Base-by-base conservation (phyloP, 2,888 invertebrate species). In the Lysandra coridon region DNA sequence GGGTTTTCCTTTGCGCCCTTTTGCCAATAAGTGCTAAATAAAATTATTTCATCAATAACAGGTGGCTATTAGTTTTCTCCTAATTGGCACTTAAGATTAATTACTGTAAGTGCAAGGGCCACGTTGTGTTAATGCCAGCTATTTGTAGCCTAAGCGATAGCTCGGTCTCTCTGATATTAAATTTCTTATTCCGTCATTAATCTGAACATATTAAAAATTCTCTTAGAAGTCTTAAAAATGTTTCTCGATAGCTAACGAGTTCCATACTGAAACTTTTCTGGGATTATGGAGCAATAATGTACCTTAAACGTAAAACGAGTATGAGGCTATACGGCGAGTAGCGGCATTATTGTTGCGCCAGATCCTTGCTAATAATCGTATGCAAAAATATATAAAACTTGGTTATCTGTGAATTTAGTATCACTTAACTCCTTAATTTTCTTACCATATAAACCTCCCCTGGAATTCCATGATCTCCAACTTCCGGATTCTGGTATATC, bases 131-230 rank as follows among this genome's bases (percentile, higher is more conserved):
- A 4, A 23, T 1, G 14, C 33, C 33, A 69, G 69, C 14, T 6
- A 23, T 64, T 30, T 64, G 30, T 64, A 30, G 64, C 64, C 12
- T 64, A 30, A 12, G 44, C 23, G 23, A 7, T 17, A 10, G 40
- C 74, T 49, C 23, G 49, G 23, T 75, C n/a, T 4, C 30, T 7
- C 12, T 7, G 75, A n/a, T 53, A 53, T 57, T 76, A 57, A 76
- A 76, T 57, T 76, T 57, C 57, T 76, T 33, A 57, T 76, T 30
- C 53, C 30, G 33, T 53, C 76, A 57, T 76, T 33, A 53, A 76
- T 57, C 53, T 76, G 74, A 40, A 74, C 33, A 44, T 74, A 74
- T 74, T 74, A 74, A 44, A 30, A 44, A 23, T 74, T 44, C 44
- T 74, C n/a, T 23, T 44, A n/a, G 33, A 33, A 57, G 57, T 57